phyloP scores from a whole-genome alignment of 1,140 invertebrate genomes.

The Vollenhovia emeryi region DNA sequence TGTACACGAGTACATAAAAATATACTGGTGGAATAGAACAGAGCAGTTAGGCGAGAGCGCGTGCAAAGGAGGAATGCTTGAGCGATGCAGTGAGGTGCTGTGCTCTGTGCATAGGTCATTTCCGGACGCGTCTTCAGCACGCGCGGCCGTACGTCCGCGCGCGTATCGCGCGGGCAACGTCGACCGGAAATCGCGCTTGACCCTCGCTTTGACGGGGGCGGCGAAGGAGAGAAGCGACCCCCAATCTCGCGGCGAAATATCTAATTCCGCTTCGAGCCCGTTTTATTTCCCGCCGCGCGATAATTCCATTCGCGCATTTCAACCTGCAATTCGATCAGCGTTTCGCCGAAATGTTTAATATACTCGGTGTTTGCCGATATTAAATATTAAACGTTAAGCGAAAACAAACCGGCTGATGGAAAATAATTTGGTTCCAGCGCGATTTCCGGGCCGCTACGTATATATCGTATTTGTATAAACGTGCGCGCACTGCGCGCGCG shows the following conservation, averaged over 20 bases:
- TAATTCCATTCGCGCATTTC: not conserved
- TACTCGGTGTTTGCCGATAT: no score
- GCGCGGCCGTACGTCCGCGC: conserved; percentile 60
- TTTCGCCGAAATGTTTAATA: not conserved
- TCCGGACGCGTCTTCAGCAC: conserved; percentile 66
- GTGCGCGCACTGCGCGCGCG: not conserved
- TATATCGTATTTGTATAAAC: not conserved
- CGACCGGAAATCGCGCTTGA: conserved; percentile 24
- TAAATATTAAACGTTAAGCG: conserved; percentile 17
- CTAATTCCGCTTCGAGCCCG: not conserved
- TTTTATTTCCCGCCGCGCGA: not conserved
- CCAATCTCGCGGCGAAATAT: not conserved
- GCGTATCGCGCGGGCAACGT: conserved; percentile 31
- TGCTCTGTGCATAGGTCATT: conserved; percentile 80
- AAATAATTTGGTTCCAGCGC: not conserved
- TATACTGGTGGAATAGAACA: conserved; percentile 69
- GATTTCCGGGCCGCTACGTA: conserved; percentile 21
- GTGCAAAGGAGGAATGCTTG: conserved; percentile 83
- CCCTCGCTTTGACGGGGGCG: not conserved
- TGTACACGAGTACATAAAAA: conserved; percentile 64
- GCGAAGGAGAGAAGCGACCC: not conserved
- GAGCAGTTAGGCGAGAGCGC: conserved; percentile 81
- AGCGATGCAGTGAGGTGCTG: conserved; percentile 83
- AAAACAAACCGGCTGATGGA: not conserved
- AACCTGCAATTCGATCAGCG: not conserved